Evolutionary conservation across 2,888 invertebrate genomes (phyloP).

Genomic region (Anodontia alba): DNA sequence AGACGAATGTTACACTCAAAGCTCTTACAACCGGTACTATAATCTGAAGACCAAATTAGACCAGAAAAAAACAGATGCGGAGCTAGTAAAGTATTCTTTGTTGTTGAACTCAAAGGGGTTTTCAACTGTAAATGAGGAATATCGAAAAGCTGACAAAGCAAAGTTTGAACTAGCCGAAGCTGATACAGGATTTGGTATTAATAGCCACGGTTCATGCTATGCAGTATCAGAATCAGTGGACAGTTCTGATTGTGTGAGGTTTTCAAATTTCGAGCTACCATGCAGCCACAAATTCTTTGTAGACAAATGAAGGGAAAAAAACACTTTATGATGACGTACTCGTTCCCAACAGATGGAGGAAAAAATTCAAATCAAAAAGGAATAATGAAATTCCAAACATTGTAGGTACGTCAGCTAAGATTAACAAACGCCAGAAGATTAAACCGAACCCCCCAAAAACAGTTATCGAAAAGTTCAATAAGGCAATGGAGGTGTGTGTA

Average conservation of each 20-base stretch:
- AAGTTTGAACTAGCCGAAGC: neutral
- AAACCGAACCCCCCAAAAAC: too few species aligned
- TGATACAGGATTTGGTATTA: neutral
- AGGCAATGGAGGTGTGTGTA: neutral
- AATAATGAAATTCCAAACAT: neutral
- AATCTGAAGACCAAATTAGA: neutral
- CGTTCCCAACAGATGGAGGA: neutral
- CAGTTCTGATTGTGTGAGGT: neutral
- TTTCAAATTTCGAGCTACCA: neutral
- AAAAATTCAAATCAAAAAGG: neutral
- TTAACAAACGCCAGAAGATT: too few species aligned
- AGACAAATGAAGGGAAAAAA: neutral
- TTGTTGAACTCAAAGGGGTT: neutral
- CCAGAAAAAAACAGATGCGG: neutral
- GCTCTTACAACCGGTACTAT: neutral
- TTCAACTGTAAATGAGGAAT: neutral
- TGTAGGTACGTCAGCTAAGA: neutral
- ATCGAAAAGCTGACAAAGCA: neutral
- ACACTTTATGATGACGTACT: neutral
- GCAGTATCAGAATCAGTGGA: neutral
- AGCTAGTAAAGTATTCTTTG: neutral
- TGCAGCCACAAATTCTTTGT: neutral
- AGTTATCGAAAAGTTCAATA: conserved; percentile 8
- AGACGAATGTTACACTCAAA: neutral
- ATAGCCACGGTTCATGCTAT: neutral